Percentiles rank a stretch among this genome's conserved stretches.
These are phyloP conservation scores for Wiebesia pumilae DNA, from an alignment of 1,140 invertebrate genomes.

Conservation along the genomic window DNA sequence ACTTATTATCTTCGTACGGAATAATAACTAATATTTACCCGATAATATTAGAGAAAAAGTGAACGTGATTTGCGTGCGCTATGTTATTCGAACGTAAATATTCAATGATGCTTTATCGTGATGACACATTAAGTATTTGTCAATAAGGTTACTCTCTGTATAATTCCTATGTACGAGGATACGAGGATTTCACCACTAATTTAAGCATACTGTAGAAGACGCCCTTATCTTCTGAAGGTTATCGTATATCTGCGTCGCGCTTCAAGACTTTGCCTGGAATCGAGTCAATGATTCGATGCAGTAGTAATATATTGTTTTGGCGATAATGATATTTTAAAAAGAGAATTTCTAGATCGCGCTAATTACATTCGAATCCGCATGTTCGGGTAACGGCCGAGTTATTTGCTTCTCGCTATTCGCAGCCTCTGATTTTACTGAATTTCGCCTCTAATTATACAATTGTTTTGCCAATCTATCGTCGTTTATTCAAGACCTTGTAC, in stretches of 20 bases:
- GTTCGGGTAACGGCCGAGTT: not conserved
- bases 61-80: not conserved
- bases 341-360: not conserved
- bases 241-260: slow-evolving; percentile 31
- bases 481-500: not conserved
- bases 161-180: not conserved
- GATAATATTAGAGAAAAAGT: not conserved
- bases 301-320: not conserved
- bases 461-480: not conserved
- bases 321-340: not conserved
- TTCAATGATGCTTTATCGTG: slow-evolving; percentile 26
- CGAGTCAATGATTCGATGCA: slow-evolving; percentile 21
- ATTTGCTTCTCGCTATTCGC: not conserved
- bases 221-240: slow-evolving; percentile 49
- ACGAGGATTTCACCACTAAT: slow-evolving; percentile 19
- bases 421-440: not conserved
- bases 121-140: slow-evolving; percentile 30
- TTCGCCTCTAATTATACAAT: not conserved
- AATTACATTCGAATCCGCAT: not conserved
- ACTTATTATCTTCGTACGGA: slow-evolving; percentile 1
- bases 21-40: slow-evolving; percentile 14
- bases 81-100: slow-evolving; percentile 9
- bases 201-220: slow-evolving; percentile 13
- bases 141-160: slow-evolving; percentile 37
- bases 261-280: slow-evolving; percentile 7